Evolutionary conservation across 1,140 invertebrate genomes (phyloP), one percentile per base, ranked within the genome.

Genomic region (Monochamus saltuarius): DNA sequence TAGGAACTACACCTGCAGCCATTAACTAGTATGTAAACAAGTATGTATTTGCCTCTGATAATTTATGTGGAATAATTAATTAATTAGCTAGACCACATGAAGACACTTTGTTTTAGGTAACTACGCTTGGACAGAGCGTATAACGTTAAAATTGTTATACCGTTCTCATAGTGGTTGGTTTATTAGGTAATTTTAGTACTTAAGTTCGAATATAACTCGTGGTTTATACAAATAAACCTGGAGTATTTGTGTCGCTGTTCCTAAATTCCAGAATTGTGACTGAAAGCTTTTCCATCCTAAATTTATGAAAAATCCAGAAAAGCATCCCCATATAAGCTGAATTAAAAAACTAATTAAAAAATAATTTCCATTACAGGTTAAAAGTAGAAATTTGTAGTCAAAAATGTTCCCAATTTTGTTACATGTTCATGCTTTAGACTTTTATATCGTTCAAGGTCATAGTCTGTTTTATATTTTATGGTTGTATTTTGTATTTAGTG

Each of bases 21-120:
- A 2, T 35, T 19, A 59, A 52, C 40, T 63, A n/a, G n/a, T n/a
- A n/a, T n/a, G n/a, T n/a, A 59, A 63, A 51, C 56, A 63, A 63
- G 61, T 63, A 63, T 22, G 10, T 22, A 51, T 35, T 29, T 29
- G 22, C 22, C 6, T 29, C 6, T 29, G 16, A 19, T 56, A 6
- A 9, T 17, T 50, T 42, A 42, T 42, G n/a, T 13, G n/a, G 16
- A 42, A 42, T 42, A n/a, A 17, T 3, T 13, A n/a, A 17, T 3
- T 13, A 13, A 2, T 13, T 42, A 42, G n/a, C 16, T 2, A 13
- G 4, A 42, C 39, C 39, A 13, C 39, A 42, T 42, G 16, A 2
- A 42, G 2, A 13, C 39, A 17, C 39, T 16, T 42, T 42, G 39
- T 42, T 13, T n/a, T 42, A 17, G n/a, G 16, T n/a, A 42, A 17